These are phyloP conservation scores for Anguilla pacifica DNA, from an alignment of 2,797 vertebrate genomes.

Conservation along the genomic window DNA sequence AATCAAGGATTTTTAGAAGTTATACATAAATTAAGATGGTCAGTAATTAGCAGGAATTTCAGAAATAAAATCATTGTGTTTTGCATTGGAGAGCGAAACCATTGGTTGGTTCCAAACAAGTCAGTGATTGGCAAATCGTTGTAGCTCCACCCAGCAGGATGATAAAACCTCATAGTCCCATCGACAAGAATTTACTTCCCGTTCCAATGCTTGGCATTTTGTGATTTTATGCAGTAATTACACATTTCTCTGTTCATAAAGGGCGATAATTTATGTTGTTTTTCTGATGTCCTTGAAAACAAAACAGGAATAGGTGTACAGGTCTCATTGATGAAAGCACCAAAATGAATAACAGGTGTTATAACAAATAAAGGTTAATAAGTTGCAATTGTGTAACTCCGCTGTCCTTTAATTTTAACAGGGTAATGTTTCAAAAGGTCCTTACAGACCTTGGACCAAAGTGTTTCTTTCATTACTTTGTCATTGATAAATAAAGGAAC, in stretches of 20 bases:
- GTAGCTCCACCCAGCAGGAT: too few relatives aligned
- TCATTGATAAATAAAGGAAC: not conserved
- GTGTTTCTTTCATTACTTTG: not conserved
- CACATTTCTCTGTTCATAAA: not conserved
- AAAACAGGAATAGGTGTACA: not conserved
- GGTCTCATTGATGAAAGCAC: not conserved
- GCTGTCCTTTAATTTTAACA: not conserved
- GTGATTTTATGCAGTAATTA: not conserved
- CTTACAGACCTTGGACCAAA: not conserved
- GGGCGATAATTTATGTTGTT: not conserved
- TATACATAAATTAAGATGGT: too few relatives aligned
- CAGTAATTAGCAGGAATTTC: too few relatives aligned
- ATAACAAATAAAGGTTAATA: not conserved
- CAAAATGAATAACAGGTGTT: not conserved
- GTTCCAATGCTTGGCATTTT: not conserved
- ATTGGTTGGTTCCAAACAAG: too few relatives aligned
- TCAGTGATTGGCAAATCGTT: too few relatives aligned
- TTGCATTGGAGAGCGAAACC: too few relatives aligned
- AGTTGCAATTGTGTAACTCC: not conserved
- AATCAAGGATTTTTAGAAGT: too few relatives aligned
- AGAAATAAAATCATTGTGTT: too few relatives aligned
- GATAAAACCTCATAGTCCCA: not conserved
- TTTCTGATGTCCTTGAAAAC: not conserved
- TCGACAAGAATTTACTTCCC: not conserved
- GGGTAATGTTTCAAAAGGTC: not conserved